Evolutionary conservation across 2,113 vertebrate species (phyloP).

Genomic region (Brachyhypopomus gauderio): DNA sequence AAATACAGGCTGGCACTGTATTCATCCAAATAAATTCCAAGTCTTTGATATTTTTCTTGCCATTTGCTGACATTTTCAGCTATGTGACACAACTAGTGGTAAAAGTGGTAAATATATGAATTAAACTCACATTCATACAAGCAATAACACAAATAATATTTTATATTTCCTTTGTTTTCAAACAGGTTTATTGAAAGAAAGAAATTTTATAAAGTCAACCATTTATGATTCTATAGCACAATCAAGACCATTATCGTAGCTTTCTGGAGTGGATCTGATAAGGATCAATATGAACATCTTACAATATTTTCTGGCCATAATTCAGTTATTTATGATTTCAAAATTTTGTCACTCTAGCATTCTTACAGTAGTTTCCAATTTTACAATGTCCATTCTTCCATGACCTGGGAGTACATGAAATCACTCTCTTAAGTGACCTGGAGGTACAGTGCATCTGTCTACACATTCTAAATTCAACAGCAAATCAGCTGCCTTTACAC

Average conservation of each 20-base stretch:
- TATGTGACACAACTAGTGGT: too few relatives aligned
- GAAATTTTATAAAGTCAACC: slow-evolving; percentile 76
- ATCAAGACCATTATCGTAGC: slow-evolving; percentile 67
- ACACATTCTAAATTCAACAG: slow-evolving; percentile 70
- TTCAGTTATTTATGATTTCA: slow-evolving; percentile 1
- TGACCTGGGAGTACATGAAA: slow-evolving; percentile 60
- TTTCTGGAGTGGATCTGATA: slow-evolving; percentile 62
- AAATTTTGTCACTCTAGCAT: slow-evolving; percentile 45
- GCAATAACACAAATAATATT: slow-evolving; percentile 13
- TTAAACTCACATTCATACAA: background rate
- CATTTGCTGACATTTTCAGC: too few relatives aligned
- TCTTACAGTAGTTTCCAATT: slow-evolving; percentile 62
- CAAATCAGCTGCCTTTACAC: slow-evolving; percentile 60
- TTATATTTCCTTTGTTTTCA: slow-evolving; percentile 63
- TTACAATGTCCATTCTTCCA: slow-evolving; percentile 64
- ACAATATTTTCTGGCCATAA: slow-evolving; percentile 24
- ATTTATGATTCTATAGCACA: slow-evolving; percentile 72
- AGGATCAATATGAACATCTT: slow-evolving; percentile 50
- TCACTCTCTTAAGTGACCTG: slow-evolving; percentile 50
- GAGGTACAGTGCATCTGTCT: slow-evolving; percentile 68
- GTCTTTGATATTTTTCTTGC: too few relatives aligned
- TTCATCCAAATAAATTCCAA: too few relatives aligned
- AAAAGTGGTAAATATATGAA: background rate
- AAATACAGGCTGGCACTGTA: too few relatives aligned
- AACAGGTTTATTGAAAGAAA: slow-evolving; percentile 81